Evolutionary conservation across 2,797 vertebrate species (phyloP).

Genomic region (Peromyscus aztecus): DNA sequence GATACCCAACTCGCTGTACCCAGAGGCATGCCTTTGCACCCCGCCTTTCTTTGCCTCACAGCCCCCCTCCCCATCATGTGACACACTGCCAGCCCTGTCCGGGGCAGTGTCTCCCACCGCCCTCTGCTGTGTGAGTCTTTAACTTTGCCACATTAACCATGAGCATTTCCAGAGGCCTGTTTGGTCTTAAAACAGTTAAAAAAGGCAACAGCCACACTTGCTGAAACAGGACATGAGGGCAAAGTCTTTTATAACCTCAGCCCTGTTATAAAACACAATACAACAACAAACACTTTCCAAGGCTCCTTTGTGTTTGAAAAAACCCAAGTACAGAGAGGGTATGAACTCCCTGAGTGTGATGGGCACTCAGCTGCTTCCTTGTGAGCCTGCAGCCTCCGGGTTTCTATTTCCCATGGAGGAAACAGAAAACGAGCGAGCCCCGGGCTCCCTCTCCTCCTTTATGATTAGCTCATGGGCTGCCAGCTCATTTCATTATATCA

Average conservation of each 20-base stretch:
- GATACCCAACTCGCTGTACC: background rate
- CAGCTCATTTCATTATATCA: conserved; percentile 2
- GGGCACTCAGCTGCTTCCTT: fast-evolving
- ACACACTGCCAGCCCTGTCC: background rate
- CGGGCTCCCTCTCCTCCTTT: background rate
- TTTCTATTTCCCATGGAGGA: background rate
- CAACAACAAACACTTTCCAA: background rate
- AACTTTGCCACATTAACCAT: background rate
- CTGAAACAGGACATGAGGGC: background rate
- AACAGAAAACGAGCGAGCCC: background rate
- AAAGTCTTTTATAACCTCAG: background rate
- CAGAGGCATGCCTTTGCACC: background rate
- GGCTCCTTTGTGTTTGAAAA: background rate
- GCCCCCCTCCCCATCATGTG: no score
- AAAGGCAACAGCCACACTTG: background rate
- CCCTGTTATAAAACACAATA: background rate
- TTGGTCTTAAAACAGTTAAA: background rate
- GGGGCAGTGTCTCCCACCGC: background rate
- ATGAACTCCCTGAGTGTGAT: background rate
- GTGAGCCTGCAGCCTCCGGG: background rate
- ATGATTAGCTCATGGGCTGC: background rate
- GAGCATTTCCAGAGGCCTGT: background rate
- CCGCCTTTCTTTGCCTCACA: background rate
- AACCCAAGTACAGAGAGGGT: background rate
- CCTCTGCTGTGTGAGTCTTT: background rate